A percentile compares a stretch with the other conserved stretches of the same genome.
These are phyloP conservation scores for Nowickia ferox DNA, from an alignment of 2,888 invertebrate genomes.

Conservation along the genomic window DNA sequence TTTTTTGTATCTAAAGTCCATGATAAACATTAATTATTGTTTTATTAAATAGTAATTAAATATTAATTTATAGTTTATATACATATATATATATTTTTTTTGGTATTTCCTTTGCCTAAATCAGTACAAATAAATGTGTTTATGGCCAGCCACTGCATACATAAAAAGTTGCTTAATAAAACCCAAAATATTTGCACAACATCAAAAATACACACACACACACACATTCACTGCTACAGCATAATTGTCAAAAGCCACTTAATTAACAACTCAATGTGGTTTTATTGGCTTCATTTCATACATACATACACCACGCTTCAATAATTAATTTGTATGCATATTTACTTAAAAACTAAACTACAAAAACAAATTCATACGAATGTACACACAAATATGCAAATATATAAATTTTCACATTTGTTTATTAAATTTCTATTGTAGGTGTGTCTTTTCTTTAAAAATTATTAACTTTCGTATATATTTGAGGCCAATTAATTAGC, in stretches of 20 bases:
- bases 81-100: constrained; percentile 17
- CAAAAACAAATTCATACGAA: constrained; percentile 11
- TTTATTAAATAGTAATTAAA: constrained; percentile 71
- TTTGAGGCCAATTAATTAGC: constrained; percentile 63
- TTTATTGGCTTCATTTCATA: constrained; percentile 72
- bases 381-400: constrained; percentile 16
- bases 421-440: background rate
- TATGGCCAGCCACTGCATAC: constrained; percentile 25
- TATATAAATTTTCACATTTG: constrained; percentile 29
- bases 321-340: constrained; percentile 70
- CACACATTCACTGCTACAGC: constrained; percentile 46
- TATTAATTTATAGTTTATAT: constrained; percentile 68
- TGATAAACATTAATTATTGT: constrained; percentile 69
- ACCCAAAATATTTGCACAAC: constrained; percentile 35
- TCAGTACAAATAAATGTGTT: background rate
- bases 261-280: constrained; percentile 72
- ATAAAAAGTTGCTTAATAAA: constrained; percentile 5
- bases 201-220: constrained; percentile 36
- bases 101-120: constrained; percentile 18
- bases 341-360: constrained; percentile 63
- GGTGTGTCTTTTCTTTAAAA: constrained; percentile 46
- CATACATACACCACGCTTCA: constrained; percentile 66
- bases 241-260: constrained; percentile 71
- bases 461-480: constrained; percentile 56
- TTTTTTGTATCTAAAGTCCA: background rate